Percentiles rank a stretch among this genome's conserved stretches.
Conservation (phyloP, 2,888 invertebrate genomes). For the Stenichneumon culpator region DNA sequence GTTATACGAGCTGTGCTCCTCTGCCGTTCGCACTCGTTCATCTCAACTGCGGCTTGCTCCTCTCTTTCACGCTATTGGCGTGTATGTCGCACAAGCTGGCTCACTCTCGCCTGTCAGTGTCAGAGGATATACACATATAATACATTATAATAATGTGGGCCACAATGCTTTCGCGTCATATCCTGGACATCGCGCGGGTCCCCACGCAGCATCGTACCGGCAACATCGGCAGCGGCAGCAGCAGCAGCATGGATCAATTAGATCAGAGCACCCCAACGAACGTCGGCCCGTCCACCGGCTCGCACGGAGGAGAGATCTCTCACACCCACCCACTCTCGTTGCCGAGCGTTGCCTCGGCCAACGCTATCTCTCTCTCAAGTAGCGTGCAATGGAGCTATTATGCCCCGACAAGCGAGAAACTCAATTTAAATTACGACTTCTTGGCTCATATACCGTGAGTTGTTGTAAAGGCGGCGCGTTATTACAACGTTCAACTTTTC, state of each 20-base stretch:
- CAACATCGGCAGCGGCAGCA: slow-evolving; percentile 36
- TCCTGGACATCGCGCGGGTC: slow-evolving; percentile 78
- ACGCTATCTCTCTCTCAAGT: slow-evolving; percentile 70
- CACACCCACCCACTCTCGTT: slow-evolving; percentile 75
- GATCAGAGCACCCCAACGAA: slow-evolving; percentile 80
- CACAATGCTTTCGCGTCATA: slow-evolving; percentile 84
- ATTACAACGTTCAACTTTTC: slow-evolving; percentile 41
- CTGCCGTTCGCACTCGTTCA: slow-evolving; percentile 45
- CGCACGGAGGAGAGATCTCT: slow-evolving; percentile 74
- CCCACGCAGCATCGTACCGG: slow-evolving; percentile 31
- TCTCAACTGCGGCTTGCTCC: slow-evolving; percentile 44
- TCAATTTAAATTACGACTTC: slow-evolving; percentile 80
- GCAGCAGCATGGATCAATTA: slow-evolving; percentile 79
- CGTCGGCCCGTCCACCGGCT: slow-evolving; percentile 61
- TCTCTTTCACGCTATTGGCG: slow-evolving; percentile 41
- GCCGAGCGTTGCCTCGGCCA: slow-evolving; percentile 47
- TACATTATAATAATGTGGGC: slow-evolving; percentile 82
- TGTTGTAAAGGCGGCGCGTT: slow-evolving; percentile 39
- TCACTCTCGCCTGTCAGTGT: slow-evolving; percentile 70
- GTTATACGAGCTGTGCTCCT: slow-evolving; percentile 33
- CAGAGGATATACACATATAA: slow-evolving; percentile 73
- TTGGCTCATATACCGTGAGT: slow-evolving; percentile 35
- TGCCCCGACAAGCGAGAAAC: slow-evolving; percentile 78
- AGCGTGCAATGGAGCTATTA: slow-evolving; percentile 80
- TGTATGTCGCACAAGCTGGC: slow-evolving; percentile 50